Conservation (phyloP, 2,888 invertebrate species). For the Agrenia bidenticulata region DNA sequence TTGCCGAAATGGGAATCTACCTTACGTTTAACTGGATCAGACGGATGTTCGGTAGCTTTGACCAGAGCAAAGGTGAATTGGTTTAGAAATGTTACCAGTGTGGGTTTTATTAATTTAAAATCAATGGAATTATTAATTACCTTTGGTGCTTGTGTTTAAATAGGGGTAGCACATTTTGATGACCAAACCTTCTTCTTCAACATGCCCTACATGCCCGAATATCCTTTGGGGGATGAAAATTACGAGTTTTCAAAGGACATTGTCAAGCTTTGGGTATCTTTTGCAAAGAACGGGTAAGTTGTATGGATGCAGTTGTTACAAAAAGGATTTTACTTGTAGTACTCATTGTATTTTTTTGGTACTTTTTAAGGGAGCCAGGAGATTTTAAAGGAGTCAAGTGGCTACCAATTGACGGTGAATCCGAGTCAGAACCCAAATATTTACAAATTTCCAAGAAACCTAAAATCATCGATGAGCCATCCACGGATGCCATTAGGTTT, state of each 20-base stretch:
- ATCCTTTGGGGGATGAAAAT: background rate
- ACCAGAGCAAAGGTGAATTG: constrained; percentile 1
- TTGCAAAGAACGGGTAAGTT: constrained; percentile 14
- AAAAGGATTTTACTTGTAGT: too few relatives aligned
- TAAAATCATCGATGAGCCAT: constrained; percentile 9
- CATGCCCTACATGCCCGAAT: constrained; percentile 13
- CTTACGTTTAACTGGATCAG: constrained; percentile 5
- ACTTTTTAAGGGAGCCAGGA: background rate
- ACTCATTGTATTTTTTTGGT: background rate
- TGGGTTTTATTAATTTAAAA: background rate
- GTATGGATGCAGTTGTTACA: too few relatives aligned
- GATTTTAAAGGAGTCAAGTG: constrained; percentile 12
- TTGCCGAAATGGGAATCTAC: constrained; percentile 8
- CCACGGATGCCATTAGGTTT: constrained; percentile 1
- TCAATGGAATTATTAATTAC: too few relatives aligned
- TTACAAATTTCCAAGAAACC: constrained; percentile 13
- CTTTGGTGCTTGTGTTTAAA: too few relatives aligned
- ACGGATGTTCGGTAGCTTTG: background rate
- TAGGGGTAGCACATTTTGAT: constrained; percentile 17
- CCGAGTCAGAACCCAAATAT: constrained; percentile 5
- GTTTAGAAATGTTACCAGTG: background rate
- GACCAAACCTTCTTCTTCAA: constrained; percentile 20
- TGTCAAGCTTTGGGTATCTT: constrained; percentile 6
- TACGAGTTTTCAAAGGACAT: constrained; percentile 13
- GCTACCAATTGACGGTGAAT: background rate